These are phyloP conservation scores for Nymphalis io DNA, from an alignment of 1,140 invertebrate species.

Conservation along the genomic window DNA sequence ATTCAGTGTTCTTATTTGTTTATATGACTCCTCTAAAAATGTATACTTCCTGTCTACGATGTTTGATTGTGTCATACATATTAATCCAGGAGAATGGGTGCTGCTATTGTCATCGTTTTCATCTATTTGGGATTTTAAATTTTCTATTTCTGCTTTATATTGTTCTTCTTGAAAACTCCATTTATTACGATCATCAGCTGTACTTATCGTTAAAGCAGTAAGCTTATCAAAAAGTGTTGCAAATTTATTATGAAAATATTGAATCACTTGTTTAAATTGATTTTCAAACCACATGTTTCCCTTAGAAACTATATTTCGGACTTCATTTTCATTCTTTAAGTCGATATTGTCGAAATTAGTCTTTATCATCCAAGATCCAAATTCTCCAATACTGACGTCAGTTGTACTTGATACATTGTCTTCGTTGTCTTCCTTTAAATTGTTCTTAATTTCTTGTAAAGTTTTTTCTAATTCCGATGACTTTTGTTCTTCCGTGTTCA, in stretches of 20 bases:
- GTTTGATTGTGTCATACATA: constrained; percentile 39
- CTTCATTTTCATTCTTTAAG: constrained; percentile 47
- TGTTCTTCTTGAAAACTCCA: constrained; percentile 72
- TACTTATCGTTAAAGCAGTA: constrained; percentile 56
- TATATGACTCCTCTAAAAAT: constrained; percentile 72
- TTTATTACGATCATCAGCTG: constrained; percentile 59
- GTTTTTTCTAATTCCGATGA: constrained; percentile 60
- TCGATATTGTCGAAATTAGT: constrained; percentile 48
- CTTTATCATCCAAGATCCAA: constrained; percentile 57
- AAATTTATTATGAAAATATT: constrained; percentile 74
- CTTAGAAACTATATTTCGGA: constrained; percentile 50
- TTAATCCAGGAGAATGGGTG: constrained; percentile 58
- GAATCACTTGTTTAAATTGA: constrained; percentile 61
- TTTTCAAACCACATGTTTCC: constrained; percentile 58
- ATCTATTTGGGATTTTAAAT: constrained; percentile 57
- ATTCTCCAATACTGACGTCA: constrained; percentile 47
- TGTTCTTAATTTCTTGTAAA: constrained; percentile 54
- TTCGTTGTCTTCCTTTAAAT: constrained; percentile 37
- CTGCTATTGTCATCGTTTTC: constrained; percentile 62
- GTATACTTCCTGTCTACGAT: constrained; percentile 60
- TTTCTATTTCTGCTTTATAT: constrained; percentile 73
- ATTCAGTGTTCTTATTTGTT: constrained; percentile 63
- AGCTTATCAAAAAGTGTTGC: constrained; percentile 68
- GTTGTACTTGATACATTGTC: constrained; percentile 32
- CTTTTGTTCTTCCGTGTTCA: constrained; percentile 67